A percentile compares a stretch with the other conserved stretches of the same genome.
These are phyloP conservation scores for Picus viridis DNA, from an alignment of 2,797 vertebrate species.

Conservation along the genomic window DNA sequence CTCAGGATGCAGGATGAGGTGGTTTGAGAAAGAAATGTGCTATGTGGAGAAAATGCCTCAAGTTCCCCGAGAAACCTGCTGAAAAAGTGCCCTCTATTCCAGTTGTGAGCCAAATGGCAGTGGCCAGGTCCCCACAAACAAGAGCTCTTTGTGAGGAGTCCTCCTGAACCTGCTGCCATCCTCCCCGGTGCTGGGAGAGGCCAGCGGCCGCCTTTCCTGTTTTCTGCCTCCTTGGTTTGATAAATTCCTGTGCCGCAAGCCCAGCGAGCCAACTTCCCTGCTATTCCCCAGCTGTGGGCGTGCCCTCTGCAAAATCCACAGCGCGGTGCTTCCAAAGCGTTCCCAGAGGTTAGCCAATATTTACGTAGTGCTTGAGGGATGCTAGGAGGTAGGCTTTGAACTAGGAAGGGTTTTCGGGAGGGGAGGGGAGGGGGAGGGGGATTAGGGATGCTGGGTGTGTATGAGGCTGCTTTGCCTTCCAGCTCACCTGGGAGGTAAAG, in stretches of 20 bases:
- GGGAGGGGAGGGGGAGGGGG: not conserved
- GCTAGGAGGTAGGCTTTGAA: not conserved
- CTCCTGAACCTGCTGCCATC: not conserved
- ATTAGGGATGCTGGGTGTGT: not conserved
- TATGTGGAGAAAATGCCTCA: not conserved
- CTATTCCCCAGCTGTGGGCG: conserved; percentile 24
- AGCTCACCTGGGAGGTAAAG: conserved; percentile 20
- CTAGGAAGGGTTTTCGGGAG: not conserved
- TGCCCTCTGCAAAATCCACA: conserved; percentile 8
- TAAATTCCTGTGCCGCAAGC: not conserved
- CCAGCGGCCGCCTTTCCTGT: not conserved
- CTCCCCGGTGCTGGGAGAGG: not conserved
- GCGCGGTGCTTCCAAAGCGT: not conserved
- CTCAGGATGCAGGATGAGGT: not conserved
- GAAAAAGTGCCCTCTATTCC: conserved; percentile 4
- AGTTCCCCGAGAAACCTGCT: conserved; percentile 3
- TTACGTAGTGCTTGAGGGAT: conserved; percentile 3
- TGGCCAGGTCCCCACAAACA: conserved; percentile 15
- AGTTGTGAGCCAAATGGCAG: not conserved
- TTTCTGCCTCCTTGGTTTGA: not conserved
- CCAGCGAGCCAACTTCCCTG: not conserved
- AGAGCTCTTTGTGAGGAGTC: conserved; percentile 53
- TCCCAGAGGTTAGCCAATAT: conserved; percentile 39
- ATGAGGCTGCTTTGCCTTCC: conserved; percentile 17
- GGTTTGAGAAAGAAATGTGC: not conserved